Base-by-base conservation (phyloP, 2,113 vertebrate species). In the Heterotis niloticus region DNA sequence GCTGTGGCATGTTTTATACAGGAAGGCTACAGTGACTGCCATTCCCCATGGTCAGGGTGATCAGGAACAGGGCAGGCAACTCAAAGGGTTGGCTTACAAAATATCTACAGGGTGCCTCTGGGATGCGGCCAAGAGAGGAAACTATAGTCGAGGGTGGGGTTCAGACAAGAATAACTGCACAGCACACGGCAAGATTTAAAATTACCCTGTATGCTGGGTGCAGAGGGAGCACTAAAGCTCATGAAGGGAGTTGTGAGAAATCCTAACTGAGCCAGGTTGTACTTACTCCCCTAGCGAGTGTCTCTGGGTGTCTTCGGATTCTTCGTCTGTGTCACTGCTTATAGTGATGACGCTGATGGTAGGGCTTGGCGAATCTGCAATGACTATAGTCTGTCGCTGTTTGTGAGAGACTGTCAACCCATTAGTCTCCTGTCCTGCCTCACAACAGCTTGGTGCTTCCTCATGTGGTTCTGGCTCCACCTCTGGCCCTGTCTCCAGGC, bases 321-420 rank as follows among this genome's bases (percentile, higher is more conserved):
- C 94, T 0, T 96, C 96, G 20, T 98, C 96, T 0, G 92, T 96
- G 81, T 98, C 96, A 0, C 97, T 99, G 92, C 96, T 97, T 84
- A 99, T 98, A 82, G 96, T 98, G 90, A 99, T 98, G 78, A 99
- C 93, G 0, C 96, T 99, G 85, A 93, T 93, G 0, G 95, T 89
- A 0, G 97, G 98, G 86, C 98, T 99, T 0, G 94, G 94, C 0
- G 95, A 91, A 80, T 96, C 85, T 0, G 94, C 92, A 1, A 96
- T 95, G 84, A 96, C 88, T 85, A 98, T 95, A 1, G 95, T 89
- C 87, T 94, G 95, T 0, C 95, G 93, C 62, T 95, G 96, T 75
- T 91, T 94, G 85, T 91, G 90, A 18, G 95, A 87, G 56, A 88
- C 86, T 7, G 87, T 85, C 3, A 90, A 84, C 81, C 89, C 92